Evolutionary conservation across 2,888 invertebrate genomes (phyloP).

Genomic region (Drosophila antonietae): DNA sequence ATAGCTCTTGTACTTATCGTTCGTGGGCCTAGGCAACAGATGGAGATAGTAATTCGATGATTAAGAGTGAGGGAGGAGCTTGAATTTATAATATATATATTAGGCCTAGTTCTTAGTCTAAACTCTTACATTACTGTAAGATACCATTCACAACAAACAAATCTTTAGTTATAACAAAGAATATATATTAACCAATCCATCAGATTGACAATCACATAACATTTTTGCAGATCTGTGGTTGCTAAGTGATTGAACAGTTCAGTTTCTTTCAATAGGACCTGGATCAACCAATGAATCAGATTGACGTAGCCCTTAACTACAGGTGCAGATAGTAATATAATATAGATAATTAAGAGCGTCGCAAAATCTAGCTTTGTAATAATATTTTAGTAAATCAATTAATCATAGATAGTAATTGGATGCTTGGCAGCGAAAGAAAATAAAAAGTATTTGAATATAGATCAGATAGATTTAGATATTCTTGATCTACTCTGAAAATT

Average conservation of each 20-base stretch:
- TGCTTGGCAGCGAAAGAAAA: not conserved
- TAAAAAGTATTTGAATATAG: too few relatives aligned
- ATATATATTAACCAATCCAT: not conserved
- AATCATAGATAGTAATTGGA: not conserved
- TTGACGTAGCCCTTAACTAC: slow-evolving; percentile 40
- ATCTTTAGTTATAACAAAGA: too few relatives aligned
- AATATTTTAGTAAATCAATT: not conserved
- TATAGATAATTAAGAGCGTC: not conserved
- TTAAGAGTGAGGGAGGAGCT: not conserved
- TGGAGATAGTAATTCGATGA: not conserved
- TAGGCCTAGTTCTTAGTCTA: too few relatives aligned
- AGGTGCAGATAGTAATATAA: not conserved
- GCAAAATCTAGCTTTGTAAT: too few relatives aligned
- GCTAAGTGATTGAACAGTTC: too few relatives aligned
- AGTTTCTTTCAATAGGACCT: too few relatives aligned
- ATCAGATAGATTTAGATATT: too few relatives aligned
- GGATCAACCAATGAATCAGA: slow-evolving; percentile 25
- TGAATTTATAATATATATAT: not conserved
- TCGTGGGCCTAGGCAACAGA: slow-evolving; percentile 61
- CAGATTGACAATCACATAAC: not conserved
- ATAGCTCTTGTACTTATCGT: slow-evolving; percentile 72
- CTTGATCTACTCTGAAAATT: too few relatives aligned
- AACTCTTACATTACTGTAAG: too few relatives aligned
- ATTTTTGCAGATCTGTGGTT: not conserved
- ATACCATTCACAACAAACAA: too few relatives aligned